Evolutionary conservation across 2,888 invertebrate species (phyloP), one percentile per base, ranked within the genome.

Genomic region (Erebia epiphron): DNA sequence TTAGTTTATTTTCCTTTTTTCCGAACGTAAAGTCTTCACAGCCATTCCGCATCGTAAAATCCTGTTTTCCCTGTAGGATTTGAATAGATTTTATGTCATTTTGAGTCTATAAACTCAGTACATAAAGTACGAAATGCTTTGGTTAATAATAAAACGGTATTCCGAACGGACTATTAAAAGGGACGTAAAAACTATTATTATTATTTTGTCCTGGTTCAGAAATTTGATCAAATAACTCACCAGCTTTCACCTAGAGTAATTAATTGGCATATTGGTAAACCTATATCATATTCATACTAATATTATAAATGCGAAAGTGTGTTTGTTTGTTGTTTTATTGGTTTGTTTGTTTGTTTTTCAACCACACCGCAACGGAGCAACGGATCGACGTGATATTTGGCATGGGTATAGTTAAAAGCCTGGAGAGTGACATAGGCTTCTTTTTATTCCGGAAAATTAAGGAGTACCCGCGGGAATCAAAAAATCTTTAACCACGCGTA

Each of bases 21-120:
- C 18, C 61, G 61, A 43, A 54, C 68, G 18, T 61, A 61, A 54
- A 68, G 54, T 68, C 35, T 35, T 61, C 61, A 43, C 61, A 54
- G 61, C 21, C 61, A 61, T 67, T 49, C 16, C 58, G 60, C 41
- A 16, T 62, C 62, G 62, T 68, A 61, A 61, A 68, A 26, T 52
- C 52, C 43, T 54, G 49, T 54, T 68, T 58, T 66, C 41, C 57
- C 58, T 35, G 49, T 16, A 62, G 52, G 18, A 58, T 43, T 21
- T 61, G 61, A 68, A 68, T 68, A 43, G 61, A 41, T 61, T 54
- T 68, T 68, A 68, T 68, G 54, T 41, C 43, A 62, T 62, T 62
- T 62, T 62, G 21, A 14, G 26, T 21, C n/a, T 21, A 61, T 68
- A 54, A 68, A 52, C 60, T n/a, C 10, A 52, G 62, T 62, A 21